Conservation (phyloP, 2,113 vertebrate genomes). For the Neolamprologus fasciatus region DNA sequence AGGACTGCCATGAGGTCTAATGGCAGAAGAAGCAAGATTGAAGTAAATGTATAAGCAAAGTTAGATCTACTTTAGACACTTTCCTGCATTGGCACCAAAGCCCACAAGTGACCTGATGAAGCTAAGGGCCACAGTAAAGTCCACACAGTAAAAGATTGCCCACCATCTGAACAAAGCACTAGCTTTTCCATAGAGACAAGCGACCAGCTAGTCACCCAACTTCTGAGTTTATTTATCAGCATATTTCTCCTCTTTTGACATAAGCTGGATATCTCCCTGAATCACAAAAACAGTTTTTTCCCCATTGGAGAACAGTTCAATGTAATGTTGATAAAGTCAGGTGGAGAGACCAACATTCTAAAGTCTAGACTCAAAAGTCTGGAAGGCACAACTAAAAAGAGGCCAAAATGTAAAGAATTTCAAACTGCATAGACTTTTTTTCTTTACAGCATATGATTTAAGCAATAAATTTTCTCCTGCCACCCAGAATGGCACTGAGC, state of each 20-base stretch:
- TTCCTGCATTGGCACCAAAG: not conserved
- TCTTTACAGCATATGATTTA: not conserved
- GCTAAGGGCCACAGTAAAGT: not conserved
- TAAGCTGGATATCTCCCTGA: not conserved
- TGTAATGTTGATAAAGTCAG: not conserved
- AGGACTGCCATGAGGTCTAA: not conserved
- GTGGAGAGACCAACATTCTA: not conserved
- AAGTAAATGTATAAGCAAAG: not conserved
- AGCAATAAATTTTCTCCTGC: not conserved
- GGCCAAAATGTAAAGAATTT: not conserved
- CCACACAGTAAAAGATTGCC: not conserved
- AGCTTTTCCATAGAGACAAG: not conserved
- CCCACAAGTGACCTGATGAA: not conserved
- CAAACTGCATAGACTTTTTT: not conserved
- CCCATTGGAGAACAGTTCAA: not conserved
- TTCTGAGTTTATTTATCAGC: not conserved
- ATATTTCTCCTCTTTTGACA: not conserved
- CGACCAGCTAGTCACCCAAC: not conserved
- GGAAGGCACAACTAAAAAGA: not conserved
- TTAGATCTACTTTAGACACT: not conserved
- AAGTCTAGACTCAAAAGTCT: not conserved
- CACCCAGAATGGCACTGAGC: not conserved
- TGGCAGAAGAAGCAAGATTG: not conserved
- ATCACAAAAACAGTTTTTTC: not conserved
- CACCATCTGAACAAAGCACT: not conserved